These are phyloP conservation scores for Apodemia duryi DNA, from an alignment of 2,888 invertebrate species.

Conservation along the genomic window DNA sequence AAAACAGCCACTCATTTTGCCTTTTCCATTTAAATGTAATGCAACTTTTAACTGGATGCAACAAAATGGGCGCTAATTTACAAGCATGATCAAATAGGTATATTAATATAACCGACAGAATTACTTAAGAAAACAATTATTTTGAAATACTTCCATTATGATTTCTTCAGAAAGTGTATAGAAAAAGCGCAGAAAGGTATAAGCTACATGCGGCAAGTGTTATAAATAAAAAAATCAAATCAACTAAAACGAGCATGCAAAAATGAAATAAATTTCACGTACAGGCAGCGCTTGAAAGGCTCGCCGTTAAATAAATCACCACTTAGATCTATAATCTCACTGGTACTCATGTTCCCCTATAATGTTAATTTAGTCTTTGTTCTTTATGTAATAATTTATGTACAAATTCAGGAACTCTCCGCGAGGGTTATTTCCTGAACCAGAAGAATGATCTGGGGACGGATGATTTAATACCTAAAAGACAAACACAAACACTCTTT, in stretches of 20 bases:
- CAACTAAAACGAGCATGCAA: slow-evolving; percentile 45
- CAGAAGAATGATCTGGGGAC: slow-evolving; percentile 79
- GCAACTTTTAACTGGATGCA: not conserved
- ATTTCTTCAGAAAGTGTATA: not conserved
- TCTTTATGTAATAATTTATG: slow-evolving; percentile 67
- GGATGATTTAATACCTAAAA: slow-evolving; percentile 79
- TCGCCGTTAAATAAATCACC: slow-evolving; percentile 75
- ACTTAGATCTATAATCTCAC: slow-evolving; percentile 77
- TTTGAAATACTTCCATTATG: not conserved
- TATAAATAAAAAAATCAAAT: slow-evolving; percentile 29
- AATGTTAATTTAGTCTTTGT: slow-evolving; percentile 77
- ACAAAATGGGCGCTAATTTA: not conserved
- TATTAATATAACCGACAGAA: not conserved
- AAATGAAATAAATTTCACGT: slow-evolving; percentile 62
- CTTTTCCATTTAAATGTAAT: not conserved
- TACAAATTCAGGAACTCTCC: slow-evolving; percentile 73
- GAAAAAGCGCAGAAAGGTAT: slow-evolving; percentile 6
- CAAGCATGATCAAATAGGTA: not conserved
- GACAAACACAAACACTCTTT: slow-evolving; percentile 68
- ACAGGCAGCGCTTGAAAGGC: slow-evolving; percentile 67
- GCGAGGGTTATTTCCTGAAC: slow-evolving; percentile 75
- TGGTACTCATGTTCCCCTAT: slow-evolving; percentile 72
- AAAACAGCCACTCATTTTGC: not conserved
- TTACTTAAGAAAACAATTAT: not conserved
- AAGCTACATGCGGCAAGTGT: slow-evolving; percentile 24